Evolutionary conservation across 2,797 vertebrate genomes (phyloP), one percentile per base, ranked within the genome.

Genomic region (Notolabrus celidotus): DNA sequence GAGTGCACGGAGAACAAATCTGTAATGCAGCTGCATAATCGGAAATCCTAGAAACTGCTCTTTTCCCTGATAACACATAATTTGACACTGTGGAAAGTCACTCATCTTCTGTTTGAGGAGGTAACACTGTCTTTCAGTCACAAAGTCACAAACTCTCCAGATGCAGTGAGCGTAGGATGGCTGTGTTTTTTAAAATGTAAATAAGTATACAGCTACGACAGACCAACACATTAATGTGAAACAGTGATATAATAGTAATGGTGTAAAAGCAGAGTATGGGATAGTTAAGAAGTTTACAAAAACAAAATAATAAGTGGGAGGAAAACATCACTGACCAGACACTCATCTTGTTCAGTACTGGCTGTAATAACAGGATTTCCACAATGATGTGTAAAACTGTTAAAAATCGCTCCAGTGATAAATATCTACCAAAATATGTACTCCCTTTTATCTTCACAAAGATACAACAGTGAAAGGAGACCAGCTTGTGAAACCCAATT

Each of bases 1-100:
- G 20, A 79, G 54, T 53, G 47, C 59, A 77, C 65, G 41, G 55
- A 58, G 41, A 38, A 71, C 33, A 67, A 59, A 70, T 54, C 20
- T 56, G 52, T 58, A 36, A 17, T 60, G 57, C 51, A 72, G 62
- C 36, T 0, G 12, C 34, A 49, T 19, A 72, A 27, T 22, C 29
- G 45, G 11, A 31, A 45, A 50, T 33, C 9, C 52, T 42, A 45
- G 39, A 59, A 57, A 57, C 22, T 3, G 12, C 52, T 59, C 47
- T 38, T 63, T 74, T 34, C 16, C 27, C 29, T 63, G 50, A 58
- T 47, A 62, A 46, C 29, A 57, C 43, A 25, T 51, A 11, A 60
- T 76, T 59, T 46, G 62, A 58, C 43, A 47, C 3, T 25, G 41
- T 54, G 58, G 43, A 29, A 34, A 50, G 52, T 58, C 51, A 52